Evolutionary conservation across 2,113 vertebrate genomes (phyloP), one percentile per base, ranked within the genome.

Genomic region (Fulica atra): DNA sequence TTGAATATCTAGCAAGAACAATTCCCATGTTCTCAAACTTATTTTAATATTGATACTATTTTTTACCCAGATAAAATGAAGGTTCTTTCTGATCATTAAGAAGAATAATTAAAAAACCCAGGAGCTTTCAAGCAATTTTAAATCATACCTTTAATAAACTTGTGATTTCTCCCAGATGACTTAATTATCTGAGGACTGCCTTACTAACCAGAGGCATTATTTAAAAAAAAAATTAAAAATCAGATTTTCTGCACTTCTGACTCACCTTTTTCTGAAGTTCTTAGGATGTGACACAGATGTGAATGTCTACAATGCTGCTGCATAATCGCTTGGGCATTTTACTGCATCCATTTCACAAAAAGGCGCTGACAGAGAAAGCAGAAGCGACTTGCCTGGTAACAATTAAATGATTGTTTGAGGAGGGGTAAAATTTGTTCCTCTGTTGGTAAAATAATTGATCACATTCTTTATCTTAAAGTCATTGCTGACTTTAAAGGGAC

Each of bases 1-100:
- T 95, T 38, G 50, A 31, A 69, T 69, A 88, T 5, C 54, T 86
- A 72, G 56, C 54, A 91, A 28, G 14, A 76, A 20, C 35, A 88
- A 71, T 76, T 91, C 57, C 40, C 40, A 24, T 42, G 70, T 81
- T 90, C 50, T 50, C 61, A 78, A 91, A 92, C 11, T 86, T 91
- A 44, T 78, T 92, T 88, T 93, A 91, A 84, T 76, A 81, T 91
- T 81, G 44, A 76, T 91, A 29, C 53, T 95, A 54, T 81, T 94
- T 93, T 86, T 86, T 79, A 65, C 44, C 40, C 33, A 82, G 64
- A 59, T 87, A 77, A 87, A 93, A 93, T 76, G 57, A 81, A 92
- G 70, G 56, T 7, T 86, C 21, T 72, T 87, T 76, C 66, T 91
- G 74, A 85, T 96, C 77, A 65, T 86, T 69, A 93, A 38, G 79